phyloP scores from a whole-genome alignment of 2,888 invertebrate species.

The Sphinx pinastri region DNA sequence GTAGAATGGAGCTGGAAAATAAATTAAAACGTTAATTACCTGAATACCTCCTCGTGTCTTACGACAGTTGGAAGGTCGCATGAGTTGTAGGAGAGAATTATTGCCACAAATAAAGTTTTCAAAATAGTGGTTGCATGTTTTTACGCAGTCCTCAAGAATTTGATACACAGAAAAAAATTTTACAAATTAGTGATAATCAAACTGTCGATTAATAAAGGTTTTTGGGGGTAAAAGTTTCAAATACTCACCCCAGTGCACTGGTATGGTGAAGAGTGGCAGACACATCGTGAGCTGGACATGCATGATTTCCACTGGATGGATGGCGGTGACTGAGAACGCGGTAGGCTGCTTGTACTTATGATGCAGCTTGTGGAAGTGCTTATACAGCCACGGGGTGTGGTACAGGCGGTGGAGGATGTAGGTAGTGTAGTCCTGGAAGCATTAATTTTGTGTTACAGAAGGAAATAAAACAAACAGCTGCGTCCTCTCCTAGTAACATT shows the following conservation, averaged over 20 bases:
- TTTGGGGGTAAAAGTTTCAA: neutral
- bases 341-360: slow-evolving; percentile 91
- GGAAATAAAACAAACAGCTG: too few relatives aligned
- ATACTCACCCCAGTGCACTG: slow-evolving; percentile 87
- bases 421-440: slow-evolving; percentile 83
- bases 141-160: too few relatives aligned
- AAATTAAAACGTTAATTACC: neutral
- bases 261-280: slow-evolving; percentile 85
- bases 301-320: slow-evolving; percentile 88
- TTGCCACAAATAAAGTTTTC: too few relatives aligned
- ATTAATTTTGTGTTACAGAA: too few relatives aligned
- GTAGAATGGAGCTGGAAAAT: slow-evolving; percentile 68
- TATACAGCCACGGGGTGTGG: slow-evolving; percentile 88
- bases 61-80: too few relatives aligned
- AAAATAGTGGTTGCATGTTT: too few relatives aligned
- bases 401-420: slow-evolving; percentile 87
- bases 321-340: slow-evolving; percentile 89
- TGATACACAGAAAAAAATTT: too few relatives aligned
- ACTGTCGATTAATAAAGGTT: too few relatives aligned
- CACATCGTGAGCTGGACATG: slow-evolving; percentile 85
- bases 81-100: neutral
- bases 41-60: too few relatives aligned
- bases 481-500: too few relatives aligned
- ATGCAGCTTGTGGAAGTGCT: slow-evolving; percentile 89
- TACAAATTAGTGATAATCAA: too few relatives aligned